These are phyloP conservation scores for Halichoerus grypus DNA, from an alignment of 2,113 vertebrate genomes.

Conservation along the genomic window DNA sequence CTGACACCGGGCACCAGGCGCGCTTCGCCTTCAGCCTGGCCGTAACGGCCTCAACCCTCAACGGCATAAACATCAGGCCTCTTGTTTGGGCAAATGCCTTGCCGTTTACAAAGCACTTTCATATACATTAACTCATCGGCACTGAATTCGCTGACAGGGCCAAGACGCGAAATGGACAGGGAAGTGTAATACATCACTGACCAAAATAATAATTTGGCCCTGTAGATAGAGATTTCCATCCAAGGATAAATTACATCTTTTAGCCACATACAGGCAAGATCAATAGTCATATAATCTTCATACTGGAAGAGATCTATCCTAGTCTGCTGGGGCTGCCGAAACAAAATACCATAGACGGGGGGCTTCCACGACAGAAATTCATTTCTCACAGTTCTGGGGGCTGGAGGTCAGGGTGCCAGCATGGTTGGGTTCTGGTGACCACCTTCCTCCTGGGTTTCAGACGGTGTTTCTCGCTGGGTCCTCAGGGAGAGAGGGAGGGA, in stretches of 20 bases:
- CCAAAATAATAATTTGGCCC: slow-evolving; percentile 68
- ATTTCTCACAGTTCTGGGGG: background rate
- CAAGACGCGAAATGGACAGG: slow-evolving; percentile 66
- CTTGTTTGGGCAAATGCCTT: background rate
- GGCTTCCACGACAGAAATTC: background rate
- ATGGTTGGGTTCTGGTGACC: background rate
- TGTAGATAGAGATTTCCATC: slow-evolving; percentile 50
- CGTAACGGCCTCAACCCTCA: background rate
- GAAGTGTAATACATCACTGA: slow-evolving; percentile 67
- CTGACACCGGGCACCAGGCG: fast-evolving
- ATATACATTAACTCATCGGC: slow-evolving; percentile 72
- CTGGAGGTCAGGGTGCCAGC: fast-evolving
- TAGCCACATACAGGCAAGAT: slow-evolving; percentile 51
- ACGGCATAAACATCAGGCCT: background rate
- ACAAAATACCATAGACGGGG: background rate
- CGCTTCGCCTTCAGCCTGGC: background rate
- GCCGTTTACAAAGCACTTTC: slow-evolving; percentile 70
- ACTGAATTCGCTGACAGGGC: slow-evolving; percentile 74
- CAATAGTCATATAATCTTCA: slow-evolving; percentile 67
- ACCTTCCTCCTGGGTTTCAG: background rate
- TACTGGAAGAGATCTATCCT: background rate
- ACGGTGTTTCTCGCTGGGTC: background rate
- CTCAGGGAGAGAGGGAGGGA: background rate
- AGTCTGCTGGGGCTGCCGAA: background rate
- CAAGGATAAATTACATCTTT: slow-evolving; percentile 59